A percentile compares a stretch with the other conserved stretches of the same genome.
Conservation (phyloP, 2,797 vertebrate genomes). For the Erpetoichthys calabaricus region DNA sequence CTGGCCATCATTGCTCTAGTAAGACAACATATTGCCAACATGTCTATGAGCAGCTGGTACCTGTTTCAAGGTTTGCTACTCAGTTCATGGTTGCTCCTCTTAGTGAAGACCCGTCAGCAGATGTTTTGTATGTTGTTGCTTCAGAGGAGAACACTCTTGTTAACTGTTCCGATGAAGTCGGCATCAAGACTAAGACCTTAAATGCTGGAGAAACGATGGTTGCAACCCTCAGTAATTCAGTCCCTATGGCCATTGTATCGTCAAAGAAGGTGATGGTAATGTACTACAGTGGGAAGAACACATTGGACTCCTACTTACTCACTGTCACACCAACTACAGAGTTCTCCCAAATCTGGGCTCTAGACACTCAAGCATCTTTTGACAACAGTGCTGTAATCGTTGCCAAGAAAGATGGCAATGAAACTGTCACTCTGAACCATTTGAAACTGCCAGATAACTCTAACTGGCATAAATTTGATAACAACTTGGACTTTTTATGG, state of each 20-base stretch:
- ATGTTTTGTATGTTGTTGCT: constrained; percentile 20
- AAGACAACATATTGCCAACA: constrained; percentile 18
- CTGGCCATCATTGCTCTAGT: constrained; percentile 22
- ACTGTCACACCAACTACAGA: constrained; percentile 21
- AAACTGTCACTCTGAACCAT: constrained; percentile 5
- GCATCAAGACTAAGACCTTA: not conserved
- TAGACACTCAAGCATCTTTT: constrained; percentile 17
- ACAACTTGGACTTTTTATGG: constrained; percentile 21
- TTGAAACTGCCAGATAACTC: not conserved
- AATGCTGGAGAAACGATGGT: not conserved
- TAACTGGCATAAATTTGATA: constrained; percentile 16
- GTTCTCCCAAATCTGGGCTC: constrained; percentile 24
- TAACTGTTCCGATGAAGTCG: constrained; percentile 3
- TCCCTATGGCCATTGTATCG: constrained; percentile 14
- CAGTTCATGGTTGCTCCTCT: constrained; percentile 26
- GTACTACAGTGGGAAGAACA: constrained; percentile 22
- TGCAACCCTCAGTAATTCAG: not conserved
- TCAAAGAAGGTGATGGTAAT: constrained; percentile 31
- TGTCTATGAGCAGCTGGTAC: constrained; percentile 28
- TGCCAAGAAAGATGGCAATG: constrained; percentile 14
- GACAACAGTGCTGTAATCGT: constrained; percentile 19
- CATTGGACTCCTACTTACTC: constrained; percentile 22
- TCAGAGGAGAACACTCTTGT: constrained; percentile 25
- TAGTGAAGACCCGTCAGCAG: not conserved
- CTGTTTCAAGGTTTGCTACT: constrained; percentile 18